These are phyloP conservation scores for Archaeoteleia sp. DNA, from an alignment of 2,888 invertebrate genomes.

Conservation along the genomic window DNA sequence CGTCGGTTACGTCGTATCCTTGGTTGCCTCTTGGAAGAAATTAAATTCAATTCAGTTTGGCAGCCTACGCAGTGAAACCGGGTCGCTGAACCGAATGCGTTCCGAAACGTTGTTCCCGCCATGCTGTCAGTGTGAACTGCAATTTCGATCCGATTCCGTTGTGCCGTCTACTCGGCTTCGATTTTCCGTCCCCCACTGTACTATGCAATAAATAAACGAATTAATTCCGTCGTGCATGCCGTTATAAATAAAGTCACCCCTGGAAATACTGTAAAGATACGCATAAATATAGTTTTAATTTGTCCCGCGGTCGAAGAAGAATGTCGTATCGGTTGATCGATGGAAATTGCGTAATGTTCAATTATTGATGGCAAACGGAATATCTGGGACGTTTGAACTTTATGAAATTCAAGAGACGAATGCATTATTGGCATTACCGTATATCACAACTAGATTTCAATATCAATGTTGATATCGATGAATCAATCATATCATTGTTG, in stretches of 20 bases:
- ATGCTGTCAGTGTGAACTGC: conserved; percentile 10
- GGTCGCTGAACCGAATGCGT: conserved; percentile 22
- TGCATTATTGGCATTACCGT: too few species aligned
- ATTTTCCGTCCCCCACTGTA: conserved; percentile 4
- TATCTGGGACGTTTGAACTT: too few species aligned
- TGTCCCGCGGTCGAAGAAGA: background rate
- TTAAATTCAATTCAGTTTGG: conserved; percentile 42
- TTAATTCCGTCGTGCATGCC: background rate
- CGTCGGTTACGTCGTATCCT: conserved; percentile 22
- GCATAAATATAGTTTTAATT: too few species aligned
- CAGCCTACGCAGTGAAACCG: conserved; percentile 17
- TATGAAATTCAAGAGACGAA: too few species aligned
- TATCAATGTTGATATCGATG: too few species aligned
- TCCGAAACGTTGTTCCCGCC: conserved; percentile 7
- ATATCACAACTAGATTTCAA: too few species aligned
- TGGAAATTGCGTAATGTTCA: background rate
- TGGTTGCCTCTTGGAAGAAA: conserved; percentile 27
- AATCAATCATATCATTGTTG: too few species aligned
- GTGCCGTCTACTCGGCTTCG: background rate
- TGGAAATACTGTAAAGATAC: too few species aligned
- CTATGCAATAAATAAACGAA: conserved; percentile 7
- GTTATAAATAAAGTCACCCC: too few species aligned
- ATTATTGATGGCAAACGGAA: background rate
- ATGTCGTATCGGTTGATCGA: background rate
- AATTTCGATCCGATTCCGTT: conserved; percentile 15